These are phyloP conservation scores for Hestina assimilis DNA, from an alignment of 1,140 invertebrate genomes.

Conservation along the genomic window DNA sequence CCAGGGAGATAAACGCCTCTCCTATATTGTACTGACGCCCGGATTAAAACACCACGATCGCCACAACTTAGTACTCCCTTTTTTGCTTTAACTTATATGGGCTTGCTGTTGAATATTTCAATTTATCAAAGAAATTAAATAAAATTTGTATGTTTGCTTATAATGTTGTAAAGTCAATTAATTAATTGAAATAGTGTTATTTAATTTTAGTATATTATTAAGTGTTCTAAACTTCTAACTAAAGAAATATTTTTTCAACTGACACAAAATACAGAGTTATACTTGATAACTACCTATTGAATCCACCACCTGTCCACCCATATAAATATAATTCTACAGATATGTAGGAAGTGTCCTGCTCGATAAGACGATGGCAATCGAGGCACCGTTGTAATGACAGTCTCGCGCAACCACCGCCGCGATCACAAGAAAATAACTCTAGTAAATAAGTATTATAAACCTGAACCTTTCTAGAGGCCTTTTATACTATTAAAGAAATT, in stretches of 20 bases:
- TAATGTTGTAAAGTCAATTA: too few species aligned
- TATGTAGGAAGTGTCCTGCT: conserved; percentile 46
- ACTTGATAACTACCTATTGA: too few species aligned
- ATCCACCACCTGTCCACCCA: not conserved
- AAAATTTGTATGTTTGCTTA: too few species aligned
- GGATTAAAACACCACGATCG: conserved; percentile 46
- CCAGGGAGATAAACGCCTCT: conserved; percentile 59
- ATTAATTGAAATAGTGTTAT: too few species aligned
- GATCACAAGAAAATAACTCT: conserved; percentile 45
- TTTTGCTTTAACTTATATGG: conserved; percentile 3
- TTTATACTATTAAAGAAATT: not conserved
- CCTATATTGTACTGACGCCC: conserved; percentile 50
- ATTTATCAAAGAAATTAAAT: not conserved
- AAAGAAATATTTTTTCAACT: too few species aligned
- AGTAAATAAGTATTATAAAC: conserved; percentile 54
- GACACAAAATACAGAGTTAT: too few species aligned
- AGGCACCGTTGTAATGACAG: conserved; percentile 69
- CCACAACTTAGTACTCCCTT: conserved; percentile 7
- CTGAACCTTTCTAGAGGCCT: not conserved
- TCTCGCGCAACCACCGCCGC: conserved; percentile 53
- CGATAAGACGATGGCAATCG: conserved; percentile 40
- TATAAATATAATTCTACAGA: not conserved
- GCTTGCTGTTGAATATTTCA: not conserved
- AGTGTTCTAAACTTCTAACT: too few species aligned
- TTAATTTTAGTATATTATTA: too few species aligned